A percentile compares a stretch with the other conserved stretches of the same genome.
These are phyloP conservation scores for Idris sp. DNA, from an alignment of 1,140 invertebrate species.

Conservation along the genomic window DNA sequence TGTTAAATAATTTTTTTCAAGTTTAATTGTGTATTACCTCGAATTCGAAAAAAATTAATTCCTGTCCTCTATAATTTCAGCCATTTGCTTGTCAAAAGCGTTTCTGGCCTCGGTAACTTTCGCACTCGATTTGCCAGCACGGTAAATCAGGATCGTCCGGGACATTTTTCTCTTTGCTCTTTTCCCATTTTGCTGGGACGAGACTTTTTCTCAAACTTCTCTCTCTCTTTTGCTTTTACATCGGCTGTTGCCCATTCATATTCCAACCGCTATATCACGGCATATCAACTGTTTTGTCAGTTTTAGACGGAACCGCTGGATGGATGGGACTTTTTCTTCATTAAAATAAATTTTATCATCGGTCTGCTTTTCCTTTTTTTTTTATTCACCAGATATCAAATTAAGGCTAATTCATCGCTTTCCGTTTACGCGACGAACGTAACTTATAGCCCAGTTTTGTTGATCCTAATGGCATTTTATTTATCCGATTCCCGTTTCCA, in stretches of 20 bases:
- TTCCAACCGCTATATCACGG: constrained; percentile 71
- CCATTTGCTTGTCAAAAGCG: constrained; percentile 62
- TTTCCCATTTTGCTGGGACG: constrained; percentile 61
- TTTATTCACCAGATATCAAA: constrained; percentile 24
- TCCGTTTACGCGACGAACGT: background rate
- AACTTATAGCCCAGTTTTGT: background rate
- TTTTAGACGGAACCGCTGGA: constrained; percentile 66
- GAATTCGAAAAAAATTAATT: too few species aligned
- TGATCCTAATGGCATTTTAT: constrained; percentile 1
- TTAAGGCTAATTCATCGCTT: constrained; percentile 33
- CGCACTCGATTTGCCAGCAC: constrained; percentile 66
- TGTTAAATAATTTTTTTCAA: too few species aligned
- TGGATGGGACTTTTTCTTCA: constrained; percentile 76
- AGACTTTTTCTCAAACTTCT: constrained; percentile 62
- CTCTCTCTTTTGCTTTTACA: constrained; percentile 25
- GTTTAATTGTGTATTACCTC: too few species aligned
- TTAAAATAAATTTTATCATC: constrained; percentile 72
- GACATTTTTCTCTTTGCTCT: constrained; percentile 68
- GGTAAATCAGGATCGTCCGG: constrained; percentile 72
- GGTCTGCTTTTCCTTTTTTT: constrained; percentile 19
- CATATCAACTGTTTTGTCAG: constrained; percentile 78
- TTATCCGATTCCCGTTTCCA: background rate
- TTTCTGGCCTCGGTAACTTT: constrained; percentile 57
- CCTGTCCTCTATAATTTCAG: too few species aligned
- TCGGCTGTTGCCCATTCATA: constrained; percentile 68